Percentiles rank a stretch among this genome's conserved stretches.
Evolutionary conservation across 1,140 invertebrate genomes (phyloP).

Genomic region (honey bee (Apis mellifera)): DNA sequence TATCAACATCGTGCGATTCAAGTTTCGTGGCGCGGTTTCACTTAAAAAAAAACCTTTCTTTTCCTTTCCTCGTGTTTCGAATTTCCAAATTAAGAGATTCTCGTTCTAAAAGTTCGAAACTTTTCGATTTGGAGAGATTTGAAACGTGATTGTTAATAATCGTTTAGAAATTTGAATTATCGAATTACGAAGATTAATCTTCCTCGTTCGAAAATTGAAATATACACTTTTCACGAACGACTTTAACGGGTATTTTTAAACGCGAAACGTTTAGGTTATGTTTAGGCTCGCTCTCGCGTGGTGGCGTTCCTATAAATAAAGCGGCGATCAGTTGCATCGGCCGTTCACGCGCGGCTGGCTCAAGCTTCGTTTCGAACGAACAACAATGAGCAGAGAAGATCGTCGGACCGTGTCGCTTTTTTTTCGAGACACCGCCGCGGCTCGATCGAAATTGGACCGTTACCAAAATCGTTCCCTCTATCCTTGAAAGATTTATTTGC

Average conservation of each 20-base stretch:
- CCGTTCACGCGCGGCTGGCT: slow-evolving; percentile 7
- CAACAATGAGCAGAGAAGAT: slow-evolving; percentile 24
- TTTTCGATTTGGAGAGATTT: neutral
- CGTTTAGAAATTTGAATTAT: neutral
- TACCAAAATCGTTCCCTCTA: slow-evolving; percentile 22
- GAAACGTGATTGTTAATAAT: neutral
- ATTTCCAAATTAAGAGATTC: neutral
- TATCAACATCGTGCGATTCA: slow-evolving; percentile 69
- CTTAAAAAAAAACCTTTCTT: neutral
- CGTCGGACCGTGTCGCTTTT: slow-evolving; percentile 19
- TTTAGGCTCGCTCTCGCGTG: too few relatives aligned
- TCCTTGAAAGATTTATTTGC: slow-evolving; percentile 34
- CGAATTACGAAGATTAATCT: neutral
- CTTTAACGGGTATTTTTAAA: neutral
- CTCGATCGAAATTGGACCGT: slow-evolving; percentile 10
- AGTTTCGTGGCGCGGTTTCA: slow-evolving; percentile 36
- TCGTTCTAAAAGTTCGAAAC: too few relatives aligned
- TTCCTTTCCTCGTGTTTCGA: too few relatives aligned
- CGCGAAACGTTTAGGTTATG: neutral
- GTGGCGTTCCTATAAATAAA: slow-evolving; percentile 18
- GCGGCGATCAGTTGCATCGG: slow-evolving; percentile 15
- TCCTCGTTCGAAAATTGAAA: neutral
- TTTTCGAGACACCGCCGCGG: neutral
- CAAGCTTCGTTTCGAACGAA: slow-evolving; percentile 1
- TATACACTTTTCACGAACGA: neutral